These are phyloP conservation scores for Lanius collurio DNA, from an alignment of 2,113 vertebrate genomes.

Conservation along the genomic window DNA sequence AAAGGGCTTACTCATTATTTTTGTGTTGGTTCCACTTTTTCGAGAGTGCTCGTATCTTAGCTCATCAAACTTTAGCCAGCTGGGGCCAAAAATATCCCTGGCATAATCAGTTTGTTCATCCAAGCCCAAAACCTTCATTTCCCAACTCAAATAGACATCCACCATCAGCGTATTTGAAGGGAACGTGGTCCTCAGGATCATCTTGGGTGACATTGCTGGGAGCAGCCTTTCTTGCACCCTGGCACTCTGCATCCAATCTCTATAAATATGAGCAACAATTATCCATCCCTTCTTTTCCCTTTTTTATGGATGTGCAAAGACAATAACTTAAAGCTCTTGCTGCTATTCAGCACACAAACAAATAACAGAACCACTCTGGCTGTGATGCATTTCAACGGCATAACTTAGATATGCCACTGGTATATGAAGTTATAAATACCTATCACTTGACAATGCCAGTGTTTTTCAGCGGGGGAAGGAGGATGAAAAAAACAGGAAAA, in stretches of 20 bases:
- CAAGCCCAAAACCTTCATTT: conserved; percentile 30
- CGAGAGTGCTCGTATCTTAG: neutral
- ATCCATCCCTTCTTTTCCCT: conserved; percentile 16
- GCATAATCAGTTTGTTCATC: conserved; percentile 19
- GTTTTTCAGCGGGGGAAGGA: conserved; percentile 14
- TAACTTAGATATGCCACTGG: conserved; percentile 53
- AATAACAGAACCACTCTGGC: conserved; percentile 56
- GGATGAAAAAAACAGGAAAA: neutral
- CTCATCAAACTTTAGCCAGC: conserved; percentile 46
- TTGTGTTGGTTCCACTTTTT: conserved; percentile 36
- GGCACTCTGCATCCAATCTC: neutral
- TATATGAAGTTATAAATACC: conserved; percentile 78
- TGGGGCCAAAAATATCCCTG: conserved; percentile 42
- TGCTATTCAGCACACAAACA: conserved; percentile 74
- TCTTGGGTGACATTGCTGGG: conserved; percentile 7
- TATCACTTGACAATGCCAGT: conserved; percentile 66
- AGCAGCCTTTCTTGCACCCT: neutral
- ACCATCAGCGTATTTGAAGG: conserved; percentile 1
- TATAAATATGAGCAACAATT: conserved; percentile 68
- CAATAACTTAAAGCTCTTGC: conserved; percentile 67
- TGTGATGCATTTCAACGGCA: conserved; percentile 59
- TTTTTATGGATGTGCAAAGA: conserved; percentile 25
- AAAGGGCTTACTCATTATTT: conserved; percentile 44
- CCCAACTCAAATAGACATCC: neutral
- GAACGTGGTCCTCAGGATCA: neutral